Evolutionary conservation across 2,797 vertebrate genomes (phyloP), one percentile per base, ranked within the genome.

Genomic region (Gadopsis marmoratus): DNA sequence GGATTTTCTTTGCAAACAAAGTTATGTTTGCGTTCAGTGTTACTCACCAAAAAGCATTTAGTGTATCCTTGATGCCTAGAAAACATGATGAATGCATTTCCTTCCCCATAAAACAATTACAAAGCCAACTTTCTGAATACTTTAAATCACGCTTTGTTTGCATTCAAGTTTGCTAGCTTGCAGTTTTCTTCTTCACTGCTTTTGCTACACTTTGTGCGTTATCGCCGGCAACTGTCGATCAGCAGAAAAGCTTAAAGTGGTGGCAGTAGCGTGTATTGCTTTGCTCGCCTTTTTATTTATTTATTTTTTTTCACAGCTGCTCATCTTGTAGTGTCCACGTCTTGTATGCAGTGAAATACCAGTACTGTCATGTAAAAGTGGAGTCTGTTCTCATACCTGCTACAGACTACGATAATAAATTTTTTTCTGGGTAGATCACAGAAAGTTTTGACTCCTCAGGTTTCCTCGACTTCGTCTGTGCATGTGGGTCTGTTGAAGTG

Each of bases 401-500:
- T 71, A 53, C 29, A 29, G 21, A 43, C 26, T 33, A 2, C 29
- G 17, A 16, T 7, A 37, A 79, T 79, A 29, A 26, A 62, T 65
- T 61, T 17, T 31, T 61, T 47, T 54, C 37, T 67, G 39, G 23
- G 19, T 21, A 23, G 37, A 43, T 65, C 62, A 54, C 69, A 31
- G 67, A 69, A 43, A 63, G 50, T 39, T 79, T 17, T n/a, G 7
- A 62, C 65, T 69, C 45, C 71, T 81, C 16, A 21, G 66, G 71
- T 80, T 35, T 55, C 19, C 31, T 79, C 1, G 0, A 16, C 66
- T 62, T 47, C 29, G 53, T 67, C 23, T 41, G 11, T 39, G 45
- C 7, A 16, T 50, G 48, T n/a, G 47, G 3, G 14, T 58, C 6
- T 74, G 37, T 41, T 35, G 5, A 23, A 16, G 37, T 13, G 12